These are phyloP conservation scores for Pseudocheirus occidentalis DNA, from an alignment of 2,797 vertebrate species.

Conservation along the genomic window DNA sequence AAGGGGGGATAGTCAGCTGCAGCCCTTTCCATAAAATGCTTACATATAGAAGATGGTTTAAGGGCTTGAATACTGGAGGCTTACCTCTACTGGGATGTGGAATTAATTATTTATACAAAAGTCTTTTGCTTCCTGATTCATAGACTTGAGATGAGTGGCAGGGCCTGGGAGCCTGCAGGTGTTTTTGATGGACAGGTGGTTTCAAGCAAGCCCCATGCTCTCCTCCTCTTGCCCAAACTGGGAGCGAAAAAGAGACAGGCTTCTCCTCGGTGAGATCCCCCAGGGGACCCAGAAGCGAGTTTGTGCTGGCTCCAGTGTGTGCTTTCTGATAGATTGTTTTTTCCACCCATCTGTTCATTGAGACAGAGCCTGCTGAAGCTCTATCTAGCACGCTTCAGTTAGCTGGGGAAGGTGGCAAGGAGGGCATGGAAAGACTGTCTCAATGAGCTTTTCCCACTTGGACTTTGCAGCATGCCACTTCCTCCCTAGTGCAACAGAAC, in stretches of 20 bases:
- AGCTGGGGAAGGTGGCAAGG: not conserved
- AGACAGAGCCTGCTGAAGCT: not conserved
- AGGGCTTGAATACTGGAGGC: conserved; percentile 47
- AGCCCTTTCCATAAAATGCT: conserved; percentile 8
- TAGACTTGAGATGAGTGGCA: conserved; percentile 47
- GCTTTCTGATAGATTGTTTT: not conserved
- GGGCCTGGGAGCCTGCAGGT: conserved; percentile 28
- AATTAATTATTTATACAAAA: conserved; percentile 68
- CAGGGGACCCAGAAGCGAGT: not conserved
- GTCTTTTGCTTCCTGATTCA: not conserved
- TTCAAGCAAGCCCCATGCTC: conserved; percentile 32
- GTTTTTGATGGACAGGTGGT: conserved; percentile 53
- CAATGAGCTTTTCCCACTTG: not conserved
- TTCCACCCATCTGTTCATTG: not conserved
- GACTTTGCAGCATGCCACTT: not conserved
- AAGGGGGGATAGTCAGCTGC: not conserved
- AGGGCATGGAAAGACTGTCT: not conserved
- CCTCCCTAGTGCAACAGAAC: not conserved
- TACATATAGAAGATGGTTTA: conserved; percentile 63
- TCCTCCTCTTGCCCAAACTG: not conserved
- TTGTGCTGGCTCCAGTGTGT: not conserved
- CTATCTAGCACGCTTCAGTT: not conserved
- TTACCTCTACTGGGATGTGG: conserved; percentile 35
- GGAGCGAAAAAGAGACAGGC: not conserved
- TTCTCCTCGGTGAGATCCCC: not conserved